Evolutionary conservation across 2,888 invertebrate species (phyloP).

Genomic region (Ochropleura leucogaster): DNA sequence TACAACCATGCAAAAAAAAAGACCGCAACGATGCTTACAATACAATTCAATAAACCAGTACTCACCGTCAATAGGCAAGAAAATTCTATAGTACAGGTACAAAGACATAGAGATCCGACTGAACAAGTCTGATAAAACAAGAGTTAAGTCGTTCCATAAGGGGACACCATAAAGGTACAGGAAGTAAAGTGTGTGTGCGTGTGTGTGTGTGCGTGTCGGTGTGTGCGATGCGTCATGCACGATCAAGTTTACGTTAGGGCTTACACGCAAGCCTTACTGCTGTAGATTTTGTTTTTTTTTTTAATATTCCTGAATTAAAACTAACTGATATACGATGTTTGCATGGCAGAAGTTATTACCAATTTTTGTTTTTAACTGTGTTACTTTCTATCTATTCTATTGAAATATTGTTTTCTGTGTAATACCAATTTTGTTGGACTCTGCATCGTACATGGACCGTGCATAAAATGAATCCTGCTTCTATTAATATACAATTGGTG

Average conservation of each 20-base stretch:
- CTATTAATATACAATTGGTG: too few relatives aligned
- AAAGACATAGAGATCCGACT: constrained; percentile 10
- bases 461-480: too few relatives aligned
- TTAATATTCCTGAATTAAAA: not conserved
- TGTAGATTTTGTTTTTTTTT: not conserved
- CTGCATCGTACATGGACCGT: too few relatives aligned
- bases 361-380: too few relatives aligned
- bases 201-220: constrained; percentile 55
- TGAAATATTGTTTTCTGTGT: too few relatives aligned
- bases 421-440: too few relatives aligned
- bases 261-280: constrained; percentile 53
- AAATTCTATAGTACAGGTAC: constrained; percentile 20
- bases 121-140: constrained; percentile 43
- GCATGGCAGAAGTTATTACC: not conserved
- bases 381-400: too few relatives aligned
- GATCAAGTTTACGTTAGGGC: constrained; percentile 73
- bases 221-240: constrained; percentile 83
- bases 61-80: constrained; percentile 5
- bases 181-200: constrained; percentile 69
- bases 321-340: too few relatives aligned
- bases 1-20: not conserved
- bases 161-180: constrained; percentile 80
- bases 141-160: constrained; percentile 60
- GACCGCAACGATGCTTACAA: not conserved
- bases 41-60: constrained; percentile 9